Evolutionary conservation across 2,113 vertebrate genomes (phyloP).

Genomic region (Empidonax alnorum): DNA sequence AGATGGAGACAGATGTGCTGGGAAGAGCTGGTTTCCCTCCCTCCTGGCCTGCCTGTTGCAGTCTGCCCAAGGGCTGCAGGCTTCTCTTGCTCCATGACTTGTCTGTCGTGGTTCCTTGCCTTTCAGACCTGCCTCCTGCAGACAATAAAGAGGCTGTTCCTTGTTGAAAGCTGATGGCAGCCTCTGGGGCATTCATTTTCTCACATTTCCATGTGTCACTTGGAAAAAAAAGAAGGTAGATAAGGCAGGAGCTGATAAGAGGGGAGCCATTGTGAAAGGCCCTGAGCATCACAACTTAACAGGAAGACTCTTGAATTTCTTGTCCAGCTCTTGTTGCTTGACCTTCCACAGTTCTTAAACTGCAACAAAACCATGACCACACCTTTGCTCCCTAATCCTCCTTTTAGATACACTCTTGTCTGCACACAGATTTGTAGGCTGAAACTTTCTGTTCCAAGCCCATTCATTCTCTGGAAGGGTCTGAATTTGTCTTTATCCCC

Average conservation of each 20-base stretch:
- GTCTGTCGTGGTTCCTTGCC: background rate
- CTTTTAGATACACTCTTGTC: background rate
- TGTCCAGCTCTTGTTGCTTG: background rate
- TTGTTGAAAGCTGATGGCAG: background rate
- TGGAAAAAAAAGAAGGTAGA: background rate
- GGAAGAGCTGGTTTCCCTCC: background rate
- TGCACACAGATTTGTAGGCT: background rate
- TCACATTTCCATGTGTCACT: background rate
- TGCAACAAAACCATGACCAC: background rate
- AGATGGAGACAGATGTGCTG: constrained; percentile 26
- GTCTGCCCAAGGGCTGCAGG: background rate
- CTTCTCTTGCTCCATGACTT: background rate
- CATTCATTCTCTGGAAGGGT: background rate
- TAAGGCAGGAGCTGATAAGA: background rate
- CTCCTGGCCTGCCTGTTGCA: background rate
- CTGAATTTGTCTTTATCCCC: background rate
- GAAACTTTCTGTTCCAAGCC: background rate
- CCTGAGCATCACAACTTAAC: background rate
- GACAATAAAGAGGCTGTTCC: constrained; percentile 54
- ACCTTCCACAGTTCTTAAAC: background rate
- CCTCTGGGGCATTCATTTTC: background rate
- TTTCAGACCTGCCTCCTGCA: background rate
- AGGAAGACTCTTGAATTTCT: background rate
- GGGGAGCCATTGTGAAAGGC: background rate
- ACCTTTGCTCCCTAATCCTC: background rate